A percentile compares a stretch with the other conserved stretches of the same genome.
phyloP scores from a whole-genome alignment of 2,888 invertebrate species.

The Ariolimax columbianus region DNA sequence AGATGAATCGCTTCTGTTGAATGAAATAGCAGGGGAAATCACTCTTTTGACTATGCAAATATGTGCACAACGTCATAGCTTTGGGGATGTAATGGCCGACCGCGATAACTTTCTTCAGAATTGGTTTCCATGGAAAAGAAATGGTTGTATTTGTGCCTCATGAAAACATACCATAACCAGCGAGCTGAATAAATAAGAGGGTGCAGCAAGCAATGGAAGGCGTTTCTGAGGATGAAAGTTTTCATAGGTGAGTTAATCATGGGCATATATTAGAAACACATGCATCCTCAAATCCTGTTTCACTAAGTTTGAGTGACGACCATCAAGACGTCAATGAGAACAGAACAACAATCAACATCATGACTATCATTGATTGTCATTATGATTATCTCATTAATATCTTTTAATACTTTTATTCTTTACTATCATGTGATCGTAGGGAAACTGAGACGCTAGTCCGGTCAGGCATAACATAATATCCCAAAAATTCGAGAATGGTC shows the following conservation, averaged over 20 bases:
- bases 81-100: slow-evolving; percentile 14
- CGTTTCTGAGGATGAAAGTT: slow-evolving; percentile 5
- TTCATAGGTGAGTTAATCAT: slow-evolving; percentile 9
- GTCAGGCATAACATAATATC: no score
- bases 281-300: no score
- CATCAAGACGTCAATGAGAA: no score
- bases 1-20: not conserved
- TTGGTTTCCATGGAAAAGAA: slow-evolving; percentile 26
- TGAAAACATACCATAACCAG: not conserved
- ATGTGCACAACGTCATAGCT: slow-evolving; percentile 21
- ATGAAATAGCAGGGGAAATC: not conserved
- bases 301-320: no score
- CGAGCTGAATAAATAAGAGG: not conserved
- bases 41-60: not conserved
- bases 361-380: no score
- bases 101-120: not conserved
- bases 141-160: not conserved
- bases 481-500: no score
- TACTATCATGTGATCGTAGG: no score
- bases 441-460: no score
- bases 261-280: not conserved
- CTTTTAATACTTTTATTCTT: no score
- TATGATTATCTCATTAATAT: no score
- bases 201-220: slow-evolving; percentile 10
- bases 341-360: no score